Evolutionary conservation across 2,888 invertebrate genomes (phyloP), one percentile per base, ranked within the genome.

Genomic region (Pterostichus niger): DNA sequence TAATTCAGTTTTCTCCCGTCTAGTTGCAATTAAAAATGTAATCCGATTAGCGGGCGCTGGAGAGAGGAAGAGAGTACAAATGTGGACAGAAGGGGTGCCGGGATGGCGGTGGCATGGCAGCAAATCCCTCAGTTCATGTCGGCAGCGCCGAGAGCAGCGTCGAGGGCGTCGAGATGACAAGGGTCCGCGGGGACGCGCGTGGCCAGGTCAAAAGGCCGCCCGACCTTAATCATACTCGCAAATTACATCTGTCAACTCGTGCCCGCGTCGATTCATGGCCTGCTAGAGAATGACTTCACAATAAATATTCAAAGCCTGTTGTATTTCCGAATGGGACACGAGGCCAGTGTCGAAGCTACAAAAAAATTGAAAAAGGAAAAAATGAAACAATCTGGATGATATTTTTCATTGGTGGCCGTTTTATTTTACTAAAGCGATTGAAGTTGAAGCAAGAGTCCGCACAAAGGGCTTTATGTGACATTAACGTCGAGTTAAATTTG

Each of bases 241-340:
- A 82, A 82, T 82, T 82, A 82, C 81, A 82, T 71, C 81, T 82
- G 81, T 82, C 81, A 82, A 73, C 73, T 73, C 81, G 35, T 82
- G 46, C 54, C 56, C 81, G 68, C 52, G 64, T 80, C 80, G 80
- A 80, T 64, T 80, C 80, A 73, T 82, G 79, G 49, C 40, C 49
- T 49, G 61, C 61, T 61, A 31, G 31, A 61, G 31, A 61, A 61
- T 61, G 31, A 73, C 71, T 71, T 82, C 73, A 73, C 81, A 82
- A 82, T 82, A 82, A 82, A 82, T 82, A 82, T 82, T 82, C 81
- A 82, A 73, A 82, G 81, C 56, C 81, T 73, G 73, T 82, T 80
- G 80, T 80, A 80, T 68, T 81, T 73, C 40, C 54, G 73, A 73
- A 82, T 82, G 56, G 73, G 24, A 15, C 13, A 2, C 54, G 56